A percentile compares a stretch with the other conserved stretches of the same genome.
Conservation (phyloP, 2,113 vertebrate genomes). For the Elaphurus davidianus region DNA sequence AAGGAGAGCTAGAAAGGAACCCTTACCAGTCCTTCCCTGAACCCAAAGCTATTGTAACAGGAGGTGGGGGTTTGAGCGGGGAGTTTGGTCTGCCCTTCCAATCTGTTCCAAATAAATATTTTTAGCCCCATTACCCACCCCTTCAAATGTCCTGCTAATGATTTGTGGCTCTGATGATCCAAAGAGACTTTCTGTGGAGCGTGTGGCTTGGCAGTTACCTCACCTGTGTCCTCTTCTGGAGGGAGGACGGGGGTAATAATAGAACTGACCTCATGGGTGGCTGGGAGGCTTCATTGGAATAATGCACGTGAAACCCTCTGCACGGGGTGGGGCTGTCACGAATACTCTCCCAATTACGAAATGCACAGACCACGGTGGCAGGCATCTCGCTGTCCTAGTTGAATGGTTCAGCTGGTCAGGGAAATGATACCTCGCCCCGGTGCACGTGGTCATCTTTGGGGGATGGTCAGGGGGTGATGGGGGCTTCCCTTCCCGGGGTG, state of each 20-base stretch:
- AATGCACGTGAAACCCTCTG: not conserved
- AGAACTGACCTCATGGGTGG: conserved; percentile 43
- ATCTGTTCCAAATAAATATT: conserved; percentile 35
- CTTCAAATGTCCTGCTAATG: not conserved
- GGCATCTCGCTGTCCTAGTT: not conserved
- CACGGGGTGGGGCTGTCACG: not conserved
- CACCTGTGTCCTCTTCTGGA: conserved; percentile 38
- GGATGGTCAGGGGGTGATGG: not conserved
- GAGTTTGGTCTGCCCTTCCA: not conserved
- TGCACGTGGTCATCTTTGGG: not conserved
- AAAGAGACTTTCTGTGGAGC: not conserved
- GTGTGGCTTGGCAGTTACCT: not conserved
- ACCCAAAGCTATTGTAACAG: not conserved
- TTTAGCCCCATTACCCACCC: conserved; percentile 9
- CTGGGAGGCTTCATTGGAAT: not conserved
- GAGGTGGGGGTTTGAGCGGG: not conserved
- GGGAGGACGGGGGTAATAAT: conserved; percentile 29
- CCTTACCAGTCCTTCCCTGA: not conserved
- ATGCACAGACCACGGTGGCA: not conserved
- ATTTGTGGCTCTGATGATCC: not conserved
- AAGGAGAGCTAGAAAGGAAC: not conserved
- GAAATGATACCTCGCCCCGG: not conserved
- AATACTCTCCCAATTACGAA: not conserved
- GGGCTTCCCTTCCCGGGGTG: rapidly evolving
- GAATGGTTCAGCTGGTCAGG: not conserved